Conservation (phyloP, 2,888 invertebrate species). For the Pandemis cinnamomeana region DNA sequence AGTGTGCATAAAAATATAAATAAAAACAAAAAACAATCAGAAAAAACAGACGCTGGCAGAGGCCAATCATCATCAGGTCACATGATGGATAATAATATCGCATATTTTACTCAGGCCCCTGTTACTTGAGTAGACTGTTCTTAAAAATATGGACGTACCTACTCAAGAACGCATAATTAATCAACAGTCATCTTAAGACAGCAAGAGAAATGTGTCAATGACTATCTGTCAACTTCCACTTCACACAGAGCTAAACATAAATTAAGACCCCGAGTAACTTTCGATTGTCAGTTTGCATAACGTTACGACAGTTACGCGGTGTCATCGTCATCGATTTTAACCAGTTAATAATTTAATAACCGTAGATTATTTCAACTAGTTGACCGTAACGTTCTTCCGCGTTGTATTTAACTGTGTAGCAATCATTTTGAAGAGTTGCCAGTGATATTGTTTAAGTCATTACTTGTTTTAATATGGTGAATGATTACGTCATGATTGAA, state of each 20-base stretch:
- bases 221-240: background rate
- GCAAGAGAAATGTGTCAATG: background rate
- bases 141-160: too few relatives aligned
- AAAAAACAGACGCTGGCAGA: too few relatives aligned
- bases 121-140: too few relatives aligned
- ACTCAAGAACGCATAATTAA: background rate
- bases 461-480: background rate
- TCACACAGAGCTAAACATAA: background rate
- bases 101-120: too few relatives aligned
- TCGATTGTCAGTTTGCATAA: conserved; percentile 28
- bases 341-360: conserved; percentile 35
- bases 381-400: conserved; percentile 31
- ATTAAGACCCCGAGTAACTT: conserved; percentile 10
- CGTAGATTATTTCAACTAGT: conserved; percentile 19
- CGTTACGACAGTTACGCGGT: conserved; percentile 21
- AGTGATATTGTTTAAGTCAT: background rate
- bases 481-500: too few relatives aligned
- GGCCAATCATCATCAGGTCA: too few relatives aligned
- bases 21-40: too few relatives aligned
- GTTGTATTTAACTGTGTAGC: conserved; percentile 9
- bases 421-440: conserved; percentile 11
- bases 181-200: background rate
- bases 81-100: too few relatives aligned
- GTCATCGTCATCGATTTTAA: conserved; percentile 33
- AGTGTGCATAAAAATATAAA: too few relatives aligned